A percentile compares a stretch with the other conserved stretches of the same genome.
Evolutionary conservation across 2,797 vertebrate species (phyloP).

Genomic region (Choloepus didactylus): DNA sequence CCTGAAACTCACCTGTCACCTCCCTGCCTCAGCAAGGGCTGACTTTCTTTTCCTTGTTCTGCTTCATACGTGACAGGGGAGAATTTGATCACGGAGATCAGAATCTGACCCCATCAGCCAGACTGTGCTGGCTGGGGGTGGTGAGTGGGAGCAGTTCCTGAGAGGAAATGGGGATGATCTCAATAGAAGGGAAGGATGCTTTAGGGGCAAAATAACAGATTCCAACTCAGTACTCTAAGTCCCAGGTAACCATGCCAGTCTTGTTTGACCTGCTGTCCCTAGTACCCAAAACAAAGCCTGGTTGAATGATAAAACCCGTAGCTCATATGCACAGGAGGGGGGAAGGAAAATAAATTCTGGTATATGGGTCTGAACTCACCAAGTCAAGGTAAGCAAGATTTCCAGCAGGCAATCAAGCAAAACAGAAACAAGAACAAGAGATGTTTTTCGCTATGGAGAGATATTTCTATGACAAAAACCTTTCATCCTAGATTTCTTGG

Average conservation of each 20-base stretch:
- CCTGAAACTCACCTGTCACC: background rate
- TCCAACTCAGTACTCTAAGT: accelerated
- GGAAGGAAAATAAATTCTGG: background rate
- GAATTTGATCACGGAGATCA: background rate
- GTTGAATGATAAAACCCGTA: accelerated
- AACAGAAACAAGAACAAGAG: background rate
- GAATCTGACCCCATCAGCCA: background rate
- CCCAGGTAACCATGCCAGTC: background rate
- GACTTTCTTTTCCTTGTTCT: background rate
- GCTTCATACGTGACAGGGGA: background rate
- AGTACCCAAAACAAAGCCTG: background rate
- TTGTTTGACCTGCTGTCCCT: accelerated
- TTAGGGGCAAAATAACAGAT: background rate
- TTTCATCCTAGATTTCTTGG: background rate
- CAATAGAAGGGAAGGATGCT: background rate
- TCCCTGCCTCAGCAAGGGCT: background rate
- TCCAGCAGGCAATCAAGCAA: background rate
- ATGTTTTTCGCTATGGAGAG: background rate
- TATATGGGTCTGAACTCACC: background rate
- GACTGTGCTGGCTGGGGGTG: accelerated
- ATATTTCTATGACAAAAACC: background rate
- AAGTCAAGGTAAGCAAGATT: background rate
- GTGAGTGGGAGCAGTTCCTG: background rate
- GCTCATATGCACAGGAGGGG: no score
- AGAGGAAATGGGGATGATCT: background rate